A percentile compares a stretch with the other conserved stretches of the same genome.
These are phyloP conservation scores for Andricus grossulariae DNA, from an alignment of 1,140 invertebrate species.

Conservation along the genomic window DNA sequence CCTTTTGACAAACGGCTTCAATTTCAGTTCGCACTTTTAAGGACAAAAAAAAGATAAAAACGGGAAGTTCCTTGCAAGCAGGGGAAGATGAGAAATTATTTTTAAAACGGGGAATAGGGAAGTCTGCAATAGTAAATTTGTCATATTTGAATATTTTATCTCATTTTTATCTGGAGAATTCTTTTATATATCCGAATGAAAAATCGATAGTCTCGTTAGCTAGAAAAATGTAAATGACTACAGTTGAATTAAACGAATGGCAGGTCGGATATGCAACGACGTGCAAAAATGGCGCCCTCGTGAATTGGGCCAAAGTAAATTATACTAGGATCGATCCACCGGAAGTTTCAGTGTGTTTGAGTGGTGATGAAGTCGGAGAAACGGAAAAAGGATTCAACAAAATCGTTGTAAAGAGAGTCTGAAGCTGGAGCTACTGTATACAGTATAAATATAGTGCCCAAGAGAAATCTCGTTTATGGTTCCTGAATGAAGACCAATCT, in stretches of 20 bases:
- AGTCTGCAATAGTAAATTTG: no score
- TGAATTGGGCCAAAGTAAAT: conserved; percentile 20
- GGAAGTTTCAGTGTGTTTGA: not conserved
- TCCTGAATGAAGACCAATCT: not conserved
- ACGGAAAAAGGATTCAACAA: not conserved
- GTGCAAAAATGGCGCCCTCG: not conserved
- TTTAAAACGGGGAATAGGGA: no score
- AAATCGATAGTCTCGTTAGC: not conserved
- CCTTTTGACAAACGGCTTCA: no score
- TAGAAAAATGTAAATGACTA: conserved; percentile 5
- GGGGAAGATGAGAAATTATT: no score
- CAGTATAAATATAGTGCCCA: not conserved
- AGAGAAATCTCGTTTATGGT: conserved; percentile 2
- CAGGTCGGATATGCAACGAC: not conserved
- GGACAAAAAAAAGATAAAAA: no score
- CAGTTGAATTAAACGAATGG: not conserved
- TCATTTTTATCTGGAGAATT: no score
- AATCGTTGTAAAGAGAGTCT: not conserved
- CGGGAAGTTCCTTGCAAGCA: no score
- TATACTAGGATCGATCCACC: conserved; percentile 11
- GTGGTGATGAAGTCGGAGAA: conserved; percentile 14
- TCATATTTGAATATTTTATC: no score
- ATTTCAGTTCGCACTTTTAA: no score
- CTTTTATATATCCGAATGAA: not conserved
- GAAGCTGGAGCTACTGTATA: not conserved